A percentile compares a stretch with the other conserved stretches of the same genome.
Conservation (phyloP, 2,888 invertebrate species). For the Pardosa pseudoannulata region DNA sequence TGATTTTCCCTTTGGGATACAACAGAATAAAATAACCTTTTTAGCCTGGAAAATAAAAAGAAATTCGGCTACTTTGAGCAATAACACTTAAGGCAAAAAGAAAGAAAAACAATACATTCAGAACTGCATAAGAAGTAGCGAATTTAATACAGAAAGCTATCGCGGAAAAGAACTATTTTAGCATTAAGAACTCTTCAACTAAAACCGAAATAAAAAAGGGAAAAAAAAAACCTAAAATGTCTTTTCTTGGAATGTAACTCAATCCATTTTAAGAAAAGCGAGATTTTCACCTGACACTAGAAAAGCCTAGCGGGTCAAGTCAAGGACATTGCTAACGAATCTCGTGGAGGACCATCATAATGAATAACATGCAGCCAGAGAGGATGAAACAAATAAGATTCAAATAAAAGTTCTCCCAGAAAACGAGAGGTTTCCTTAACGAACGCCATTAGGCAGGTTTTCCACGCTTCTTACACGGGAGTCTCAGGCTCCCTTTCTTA, state of each 20-base stretch:
- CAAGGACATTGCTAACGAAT: slow-evolving; percentile 58
- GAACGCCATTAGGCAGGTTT: slow-evolving; percentile 59
- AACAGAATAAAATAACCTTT: too few relatives aligned
- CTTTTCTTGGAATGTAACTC: not conserved
- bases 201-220: not conserved
- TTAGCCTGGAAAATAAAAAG: too few relatives aligned
- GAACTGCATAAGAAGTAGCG: too few relatives aligned
- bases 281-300: slow-evolving; percentile 19
- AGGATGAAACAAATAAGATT: slow-evolving; percentile 34
- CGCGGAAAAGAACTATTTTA: too few relatives aligned
- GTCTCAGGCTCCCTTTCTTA: slow-evolving; percentile 15
- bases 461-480: slow-evolving; percentile 50
- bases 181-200: not conserved
- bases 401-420: slow-evolving; percentile 27
- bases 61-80: too few relatives aligned
- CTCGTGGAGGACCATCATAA: slow-evolving; percentile 17
- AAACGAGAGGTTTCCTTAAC: slow-evolving; percentile 48
- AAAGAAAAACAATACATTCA: too few relatives aligned
- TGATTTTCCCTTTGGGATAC: too few relatives aligned
- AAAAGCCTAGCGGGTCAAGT: slow-evolving; percentile 31
- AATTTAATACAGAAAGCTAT: too few relatives aligned
- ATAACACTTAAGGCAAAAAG: too few relatives aligned
- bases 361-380: slow-evolving; percentile 27
- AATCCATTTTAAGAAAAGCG: not conserved
- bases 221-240: too few relatives aligned